Conservation (phyloP, 2,113 vertebrate species). For the Phylloscopus trochilus region DNA sequence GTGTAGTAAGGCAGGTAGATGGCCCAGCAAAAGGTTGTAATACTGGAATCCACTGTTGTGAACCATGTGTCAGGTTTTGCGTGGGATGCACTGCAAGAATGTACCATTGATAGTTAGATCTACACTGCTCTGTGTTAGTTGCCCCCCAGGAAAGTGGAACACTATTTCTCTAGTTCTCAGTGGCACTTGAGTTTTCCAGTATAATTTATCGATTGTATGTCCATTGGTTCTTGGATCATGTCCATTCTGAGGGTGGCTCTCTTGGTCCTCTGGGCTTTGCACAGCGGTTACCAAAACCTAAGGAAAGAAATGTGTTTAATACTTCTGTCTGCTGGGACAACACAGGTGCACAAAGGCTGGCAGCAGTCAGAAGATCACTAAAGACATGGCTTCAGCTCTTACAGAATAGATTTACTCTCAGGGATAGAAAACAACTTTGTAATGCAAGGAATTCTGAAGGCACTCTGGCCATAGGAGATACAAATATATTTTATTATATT, state of each 20-base stretch:
- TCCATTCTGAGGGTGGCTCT: slow-evolving; percentile 89
- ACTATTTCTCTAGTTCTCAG: slow-evolving; percentile 73
- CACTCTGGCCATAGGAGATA: not conserved
- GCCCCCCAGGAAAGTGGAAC: slow-evolving; percentile 72
- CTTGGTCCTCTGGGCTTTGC: slow-evolving; percentile 89
- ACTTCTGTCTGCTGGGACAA: not conserved
- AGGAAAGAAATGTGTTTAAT: not conserved
- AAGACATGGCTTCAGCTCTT: not conserved
- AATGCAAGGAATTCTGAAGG: not conserved
- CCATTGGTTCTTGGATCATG: slow-evolving; percentile 78
- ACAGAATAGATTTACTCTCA: not conserved
- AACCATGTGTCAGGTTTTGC: slow-evolving; percentile 63
- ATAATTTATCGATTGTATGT: slow-evolving; percentile 61
- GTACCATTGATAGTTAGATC: slow-evolving; percentile 79
- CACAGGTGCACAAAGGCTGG: not conserved
- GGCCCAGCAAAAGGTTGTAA: slow-evolving; percentile 80
- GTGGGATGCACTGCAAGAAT: slow-evolving; percentile 63
- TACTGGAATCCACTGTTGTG: slow-evolving; percentile 75
- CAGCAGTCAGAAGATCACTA: not conserved
- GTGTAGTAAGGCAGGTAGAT: slow-evolving; percentile 86
- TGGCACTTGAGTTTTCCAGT: slow-evolving; percentile 83
- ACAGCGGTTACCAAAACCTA: slow-evolving; percentile 90
- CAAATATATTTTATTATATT: not conserved
- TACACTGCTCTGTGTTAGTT: slow-evolving; percentile 77
- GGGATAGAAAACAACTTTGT: not conserved